These are phyloP conservation scores for Dryas iulia DNA, from an alignment of 1,140 invertebrate genomes.

Conservation along the genomic window DNA sequence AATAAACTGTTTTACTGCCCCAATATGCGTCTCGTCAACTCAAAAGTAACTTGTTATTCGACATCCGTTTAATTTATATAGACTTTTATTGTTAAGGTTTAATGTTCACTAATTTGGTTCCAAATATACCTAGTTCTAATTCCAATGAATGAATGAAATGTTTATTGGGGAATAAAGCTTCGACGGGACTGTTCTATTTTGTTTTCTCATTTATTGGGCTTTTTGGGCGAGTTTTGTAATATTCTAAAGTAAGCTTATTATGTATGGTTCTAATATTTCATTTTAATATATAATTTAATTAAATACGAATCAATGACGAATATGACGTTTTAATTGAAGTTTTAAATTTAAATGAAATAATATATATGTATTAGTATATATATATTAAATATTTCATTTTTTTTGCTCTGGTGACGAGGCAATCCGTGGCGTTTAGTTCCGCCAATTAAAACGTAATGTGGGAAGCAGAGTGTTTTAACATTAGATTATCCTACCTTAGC, in stretches of 20 bases:
- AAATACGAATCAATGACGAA: no score
- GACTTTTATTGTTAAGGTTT: constrained; percentile 68
- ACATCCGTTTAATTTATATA: constrained; percentile 61
- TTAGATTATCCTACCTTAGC: no score
- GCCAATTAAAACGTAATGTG: no score
- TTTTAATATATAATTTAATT: no score
- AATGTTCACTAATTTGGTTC: constrained; percentile 54
- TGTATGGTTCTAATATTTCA: no score
- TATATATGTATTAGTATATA: no score
- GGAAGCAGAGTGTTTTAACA: no score
- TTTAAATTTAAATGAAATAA: no score
- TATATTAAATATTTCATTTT: no score
- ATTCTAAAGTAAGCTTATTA: not conserved
- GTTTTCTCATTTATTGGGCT: not conserved
- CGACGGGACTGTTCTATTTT: not conserved
- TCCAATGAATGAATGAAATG: constrained; percentile 6
- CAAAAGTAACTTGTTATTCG: constrained; percentile 66
- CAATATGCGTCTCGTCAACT: constrained; percentile 65
- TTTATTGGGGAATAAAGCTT: constrained; percentile 8
- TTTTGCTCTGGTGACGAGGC: no score
- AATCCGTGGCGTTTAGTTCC: no score
- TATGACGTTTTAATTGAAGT: no score
- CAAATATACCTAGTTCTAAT: constrained; percentile 30
- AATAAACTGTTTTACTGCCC: constrained; percentile 65
- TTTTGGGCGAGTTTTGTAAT: not conserved